Base-by-base conservation (phyloP, 2,113 vertebrate species). In the Ariopsis seemanni region DNA sequence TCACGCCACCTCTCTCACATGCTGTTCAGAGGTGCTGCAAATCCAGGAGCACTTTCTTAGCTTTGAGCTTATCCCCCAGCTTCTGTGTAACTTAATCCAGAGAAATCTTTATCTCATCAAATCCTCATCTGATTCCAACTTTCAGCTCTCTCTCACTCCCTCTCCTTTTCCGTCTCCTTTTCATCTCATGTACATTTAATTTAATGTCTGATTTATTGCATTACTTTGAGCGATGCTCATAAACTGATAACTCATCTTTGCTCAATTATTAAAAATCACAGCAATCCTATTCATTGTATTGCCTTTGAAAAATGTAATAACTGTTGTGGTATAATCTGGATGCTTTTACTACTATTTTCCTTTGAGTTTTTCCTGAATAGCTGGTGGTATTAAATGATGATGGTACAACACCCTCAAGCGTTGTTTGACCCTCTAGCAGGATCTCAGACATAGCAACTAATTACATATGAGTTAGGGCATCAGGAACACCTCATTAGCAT, bases 191-290 rank as follows among this genome's bases (percentile, higher is more conserved):
- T 30, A 57, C 89, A 67, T 92, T 82, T 85, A 88, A 87, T 89
- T 92, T 91, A 88, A 92, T 92, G 91, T 92, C 87, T 89, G 85
- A 86, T 91, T 91, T 91, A 89, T 88, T 91, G 20, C 88, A 75
- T 87, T 25, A 71, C 30, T 78, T 60, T 82, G 34, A 74, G 22
- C 53, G 72, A 57, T 83, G 58, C n/a, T 62, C 18, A 20, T 30
- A 62, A 65, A 57, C 62, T 42, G 50, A 67, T 53, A n/a, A 53
- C 17, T 77, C 83, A 22, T 85, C 42, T 79, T 69, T 27, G 6
- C 10, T 55, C 75, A 34, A 60, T 52, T 34, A 71, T 80, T 80
- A 86, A 86, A 80, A 67, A 42, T 53, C 0, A 2, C 20, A 15
- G 57, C 14, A 50, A 30, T 53, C 17, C 30, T 62, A 55, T 83